Conservation (phyloP, 2,797 vertebrate species). For the Cyclura pinguis region DNA sequence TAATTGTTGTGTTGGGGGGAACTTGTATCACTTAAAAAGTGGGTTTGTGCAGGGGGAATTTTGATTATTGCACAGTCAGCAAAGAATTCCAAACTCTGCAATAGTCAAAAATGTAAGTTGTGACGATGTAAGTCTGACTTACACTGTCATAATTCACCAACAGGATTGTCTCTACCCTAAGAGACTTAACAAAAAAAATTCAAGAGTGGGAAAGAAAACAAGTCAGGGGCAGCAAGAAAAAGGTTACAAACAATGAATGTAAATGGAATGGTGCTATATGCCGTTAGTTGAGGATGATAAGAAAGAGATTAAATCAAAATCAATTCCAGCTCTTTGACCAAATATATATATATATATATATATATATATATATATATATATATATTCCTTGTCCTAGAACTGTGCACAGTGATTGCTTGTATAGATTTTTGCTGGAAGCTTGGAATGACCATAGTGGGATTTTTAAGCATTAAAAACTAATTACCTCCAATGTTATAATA, state of each 20-base stretch:
- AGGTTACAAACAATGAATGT: not conserved
- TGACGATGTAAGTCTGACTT: too few species aligned
- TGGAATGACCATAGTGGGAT: not conserved
- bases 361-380: too few species aligned
- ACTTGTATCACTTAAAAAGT: too few species aligned
- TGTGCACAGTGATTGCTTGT: not conserved
- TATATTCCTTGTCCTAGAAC: not conserved
- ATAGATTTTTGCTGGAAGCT: not conserved
- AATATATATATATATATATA: not conserved
- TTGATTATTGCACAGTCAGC: too few species aligned
- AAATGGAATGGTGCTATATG: not conserved
- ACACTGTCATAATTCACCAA: too few species aligned
- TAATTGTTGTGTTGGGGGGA: too few species aligned
- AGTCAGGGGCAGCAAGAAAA: not conserved
- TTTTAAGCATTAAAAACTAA: slow-evolving; percentile 4
- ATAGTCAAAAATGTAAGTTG: too few species aligned
- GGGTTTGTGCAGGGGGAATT: too few species aligned
- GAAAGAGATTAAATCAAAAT: not conserved
- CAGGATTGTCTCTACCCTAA: not conserved
- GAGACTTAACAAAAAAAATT: not conserved
- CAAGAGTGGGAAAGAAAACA: not conserved
- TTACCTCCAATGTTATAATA: not conserved
- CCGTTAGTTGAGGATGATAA: not conserved
- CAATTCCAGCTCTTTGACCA: not conserved
- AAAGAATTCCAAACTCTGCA: too few species aligned